Percentiles rank a stretch among this genome's conserved stretches.
Evolutionary conservation across 2,888 invertebrate species (phyloP).

Genomic region (Alviniconcha strummeri): DNA sequence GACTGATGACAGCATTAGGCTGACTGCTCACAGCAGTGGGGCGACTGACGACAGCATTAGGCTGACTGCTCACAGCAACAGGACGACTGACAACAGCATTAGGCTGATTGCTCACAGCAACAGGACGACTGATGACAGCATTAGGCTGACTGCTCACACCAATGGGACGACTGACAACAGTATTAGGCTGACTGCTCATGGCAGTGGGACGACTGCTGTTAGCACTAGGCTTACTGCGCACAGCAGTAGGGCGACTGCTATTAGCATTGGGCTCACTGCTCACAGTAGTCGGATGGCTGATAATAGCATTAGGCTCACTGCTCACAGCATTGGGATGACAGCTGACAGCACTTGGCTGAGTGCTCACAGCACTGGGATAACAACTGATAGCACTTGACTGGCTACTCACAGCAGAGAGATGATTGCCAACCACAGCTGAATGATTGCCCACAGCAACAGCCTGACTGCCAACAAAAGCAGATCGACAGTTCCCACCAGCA

Average conservation of each 20-base stretch:
- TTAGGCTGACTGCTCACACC: too few relatives aligned
- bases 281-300: background rate
- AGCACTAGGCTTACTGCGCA: too few relatives aligned
- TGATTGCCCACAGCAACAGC: background rate
- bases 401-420: background rate
- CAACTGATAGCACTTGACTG: background rate
- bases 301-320: background rate
- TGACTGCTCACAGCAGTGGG: background rate
- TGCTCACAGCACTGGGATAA: background rate
- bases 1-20: background rate
- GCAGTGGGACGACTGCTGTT: too few relatives aligned
- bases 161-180: too few relatives aligned
- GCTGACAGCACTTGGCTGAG: background rate
- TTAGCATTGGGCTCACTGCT: too few relatives aligned
- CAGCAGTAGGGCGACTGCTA: too few relatives aligned
- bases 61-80: background rate
- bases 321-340: background rate
- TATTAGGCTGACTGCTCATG: too few relatives aligned
- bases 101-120: background rate
- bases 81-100: background rate
- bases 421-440: background rate
- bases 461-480: slow-evolving; percentile 17
- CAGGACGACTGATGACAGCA: too few relatives aligned
- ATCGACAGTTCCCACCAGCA: background rate
- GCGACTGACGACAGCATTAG: background rate